These are phyloP conservation scores for Chondrosia reniformis DNA, from an alignment of 37 sponge, comb jelly and placozoan species.

Conservation along the genomic window DNA sequence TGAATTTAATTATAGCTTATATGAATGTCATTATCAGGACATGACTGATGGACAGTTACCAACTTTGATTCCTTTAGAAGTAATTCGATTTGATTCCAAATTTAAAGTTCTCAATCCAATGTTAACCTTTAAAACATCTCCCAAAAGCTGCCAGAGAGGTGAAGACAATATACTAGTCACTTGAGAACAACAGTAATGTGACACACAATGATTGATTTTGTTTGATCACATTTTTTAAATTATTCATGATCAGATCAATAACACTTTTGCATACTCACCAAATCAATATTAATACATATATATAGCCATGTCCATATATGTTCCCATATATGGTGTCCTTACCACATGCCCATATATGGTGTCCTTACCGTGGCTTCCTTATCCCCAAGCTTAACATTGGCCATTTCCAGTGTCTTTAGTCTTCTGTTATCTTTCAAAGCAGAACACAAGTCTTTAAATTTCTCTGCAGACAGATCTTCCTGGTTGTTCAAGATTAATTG, in stretches of 20 bases:
- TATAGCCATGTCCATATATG: neutral
- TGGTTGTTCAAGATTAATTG: conserved; percentile 24
- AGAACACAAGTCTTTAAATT: neutral
- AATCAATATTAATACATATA: neutral
- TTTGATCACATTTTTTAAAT: too few species aligned
- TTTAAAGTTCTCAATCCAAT: conserved; percentile 43
- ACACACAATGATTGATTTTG: neutral
- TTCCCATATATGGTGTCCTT: neutral
- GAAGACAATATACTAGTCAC: too few species aligned
- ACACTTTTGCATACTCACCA: too few species aligned
- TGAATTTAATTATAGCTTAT: too few species aligned
- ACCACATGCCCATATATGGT: neutral
- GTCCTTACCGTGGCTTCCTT: neutral
- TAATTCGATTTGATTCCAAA: conserved; percentile 74
- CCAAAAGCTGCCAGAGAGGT: conserved; percentile 1
- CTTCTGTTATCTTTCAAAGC: neutral
- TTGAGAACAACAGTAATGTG: too few species aligned
- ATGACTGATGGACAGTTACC: too few species aligned
- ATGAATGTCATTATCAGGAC: too few species aligned
- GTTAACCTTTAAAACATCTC: conserved; percentile 42
- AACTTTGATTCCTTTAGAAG: conserved; percentile 62
- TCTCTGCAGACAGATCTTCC: neutral
- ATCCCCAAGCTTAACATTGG: conserved; percentile 7
- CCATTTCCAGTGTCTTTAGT: neutral
- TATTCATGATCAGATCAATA: too few species aligned